Percentiles rank a stretch among this genome's conserved stretches.
These are phyloP conservation scores for Macaca nemestrina DNA, from an alignment of 2,113 vertebrate genomes.

Conservation along the genomic window DNA sequence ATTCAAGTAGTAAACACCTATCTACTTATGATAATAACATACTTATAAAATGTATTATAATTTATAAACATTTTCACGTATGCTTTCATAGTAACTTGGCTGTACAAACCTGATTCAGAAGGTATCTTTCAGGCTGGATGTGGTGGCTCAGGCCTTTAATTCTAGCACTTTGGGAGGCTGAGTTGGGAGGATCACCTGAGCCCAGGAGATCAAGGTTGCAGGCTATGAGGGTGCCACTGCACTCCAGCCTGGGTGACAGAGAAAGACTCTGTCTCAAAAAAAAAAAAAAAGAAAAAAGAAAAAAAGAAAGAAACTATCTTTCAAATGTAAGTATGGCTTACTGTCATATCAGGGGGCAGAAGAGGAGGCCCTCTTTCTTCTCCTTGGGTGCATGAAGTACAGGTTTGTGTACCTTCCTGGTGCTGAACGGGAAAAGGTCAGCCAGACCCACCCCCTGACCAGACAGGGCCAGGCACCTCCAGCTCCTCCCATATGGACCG, in stretches of 20 bases:
- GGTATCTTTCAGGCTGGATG: not conserved
- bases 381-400: not conserved
- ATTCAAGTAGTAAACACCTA: not conserved
- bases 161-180: too few relatives aligned
- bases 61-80: not conserved
- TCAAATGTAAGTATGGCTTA: not conserved
- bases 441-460: not conserved
- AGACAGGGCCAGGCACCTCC: not conserved
- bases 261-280: too few relatives aligned
- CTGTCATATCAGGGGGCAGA: too few relatives aligned
- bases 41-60: not conserved
- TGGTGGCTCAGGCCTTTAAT: too few relatives aligned
- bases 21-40: not conserved
- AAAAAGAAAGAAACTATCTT: not conserved
- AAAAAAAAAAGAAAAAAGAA: too few relatives aligned
- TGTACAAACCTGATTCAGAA: not conserved
- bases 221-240: too few relatives aligned
- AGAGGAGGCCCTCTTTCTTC: not conserved
- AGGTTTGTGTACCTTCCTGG: not conserved
- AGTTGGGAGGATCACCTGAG: too few relatives aligned
- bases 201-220: too few relatives aligned
- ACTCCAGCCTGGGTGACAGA: too few relatives aligned
- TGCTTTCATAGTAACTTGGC: not conserved
- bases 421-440: not conserved
- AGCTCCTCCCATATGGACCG: not conserved